A percentile compares a stretch with the other conserved stretches of the same genome.
These are phyloP conservation scores for Brachyrhaphis roseni DNA, from an alignment of 2,797 vertebrate species.

Conservation along the genomic window DNA sequence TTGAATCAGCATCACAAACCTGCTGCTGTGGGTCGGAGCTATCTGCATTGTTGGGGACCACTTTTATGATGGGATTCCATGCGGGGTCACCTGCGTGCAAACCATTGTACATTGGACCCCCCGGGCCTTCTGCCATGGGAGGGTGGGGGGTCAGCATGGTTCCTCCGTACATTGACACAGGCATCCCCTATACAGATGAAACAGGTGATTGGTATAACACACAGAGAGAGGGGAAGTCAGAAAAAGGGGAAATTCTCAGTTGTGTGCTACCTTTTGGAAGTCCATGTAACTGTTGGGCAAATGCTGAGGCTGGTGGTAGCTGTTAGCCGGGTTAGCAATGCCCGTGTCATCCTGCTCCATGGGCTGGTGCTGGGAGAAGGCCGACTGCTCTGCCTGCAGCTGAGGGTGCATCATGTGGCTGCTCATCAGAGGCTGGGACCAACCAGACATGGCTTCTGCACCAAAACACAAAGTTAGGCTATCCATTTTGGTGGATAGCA, in stretches of 20 bases:
- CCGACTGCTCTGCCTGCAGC: constrained; percentile 89
- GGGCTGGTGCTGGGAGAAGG: constrained; percentile 97
- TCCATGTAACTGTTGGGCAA: constrained; percentile 97
- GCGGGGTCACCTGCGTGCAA: constrained; percentile 95
- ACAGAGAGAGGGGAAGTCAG: neutral
- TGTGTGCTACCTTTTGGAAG: constrained; percentile 90
- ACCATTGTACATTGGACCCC: constrained; percentile 94
- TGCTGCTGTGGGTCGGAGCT: constrained; percentile 97
- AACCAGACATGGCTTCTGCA: constrained; percentile 95
- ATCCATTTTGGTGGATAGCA: neutral
- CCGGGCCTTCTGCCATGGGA: constrained; percentile 92
- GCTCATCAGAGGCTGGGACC: constrained; percentile 97
- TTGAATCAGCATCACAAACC: constrained; percentile 72
- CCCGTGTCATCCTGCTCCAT: constrained; percentile 99
- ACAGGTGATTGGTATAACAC: constrained; percentile 2
- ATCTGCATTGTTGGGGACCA: constrained; percentile 95
- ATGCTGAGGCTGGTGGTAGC: constrained; percentile 92
- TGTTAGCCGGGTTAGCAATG: constrained; percentile 96
- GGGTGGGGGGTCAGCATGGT: constrained; percentile 95
- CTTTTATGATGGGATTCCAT: constrained; percentile 98
- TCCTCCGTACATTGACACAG: constrained; percentile 97
- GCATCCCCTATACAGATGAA: constrained; percentile 84
- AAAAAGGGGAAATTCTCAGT: neutral
- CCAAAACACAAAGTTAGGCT: constrained; percentile 14
- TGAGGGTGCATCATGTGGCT: constrained; percentile 94